Conservation (phyloP, 2,113 vertebrate genomes). For the Apaloderma vittatum region DNA sequence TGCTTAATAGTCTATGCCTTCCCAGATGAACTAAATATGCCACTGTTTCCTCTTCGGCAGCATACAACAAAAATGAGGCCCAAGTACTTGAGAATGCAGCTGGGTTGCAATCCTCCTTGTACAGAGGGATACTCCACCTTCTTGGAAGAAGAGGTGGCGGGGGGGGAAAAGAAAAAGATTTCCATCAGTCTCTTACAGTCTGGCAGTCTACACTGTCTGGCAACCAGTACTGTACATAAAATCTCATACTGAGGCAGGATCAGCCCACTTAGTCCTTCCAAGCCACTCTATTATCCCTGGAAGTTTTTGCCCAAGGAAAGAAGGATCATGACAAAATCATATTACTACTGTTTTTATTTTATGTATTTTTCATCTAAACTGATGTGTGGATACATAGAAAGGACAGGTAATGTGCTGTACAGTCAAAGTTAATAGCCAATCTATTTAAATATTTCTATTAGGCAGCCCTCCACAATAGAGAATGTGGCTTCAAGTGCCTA, state of each 20-base stretch:
- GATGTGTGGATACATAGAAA: not conserved
- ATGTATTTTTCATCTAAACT: not conserved
- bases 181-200: not conserved
- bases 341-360: not conserved
- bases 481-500: not conserved
- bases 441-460: not conserved
- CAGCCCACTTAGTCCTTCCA: not conserved
- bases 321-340: not conserved
- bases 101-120: not conserved
- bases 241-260: not conserved
- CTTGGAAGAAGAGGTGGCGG: not conserved
- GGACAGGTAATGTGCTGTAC: not conserved
- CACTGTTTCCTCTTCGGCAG: not conserved
- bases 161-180: not conserved
- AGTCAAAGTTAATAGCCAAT: not conserved
- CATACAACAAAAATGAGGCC: not conserved
- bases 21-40: not conserved
- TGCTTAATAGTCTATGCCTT: not conserved
- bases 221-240: not conserved
- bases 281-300: not conserved
- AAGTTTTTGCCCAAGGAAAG: not conserved
- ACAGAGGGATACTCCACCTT: not conserved
- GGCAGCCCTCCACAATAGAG: not conserved
- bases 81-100: not conserved
- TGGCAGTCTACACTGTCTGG: not conserved